phyloP scores from a whole-genome alignment of 2,113 vertebrate genomes.

The Eulemur macaco region DNA sequence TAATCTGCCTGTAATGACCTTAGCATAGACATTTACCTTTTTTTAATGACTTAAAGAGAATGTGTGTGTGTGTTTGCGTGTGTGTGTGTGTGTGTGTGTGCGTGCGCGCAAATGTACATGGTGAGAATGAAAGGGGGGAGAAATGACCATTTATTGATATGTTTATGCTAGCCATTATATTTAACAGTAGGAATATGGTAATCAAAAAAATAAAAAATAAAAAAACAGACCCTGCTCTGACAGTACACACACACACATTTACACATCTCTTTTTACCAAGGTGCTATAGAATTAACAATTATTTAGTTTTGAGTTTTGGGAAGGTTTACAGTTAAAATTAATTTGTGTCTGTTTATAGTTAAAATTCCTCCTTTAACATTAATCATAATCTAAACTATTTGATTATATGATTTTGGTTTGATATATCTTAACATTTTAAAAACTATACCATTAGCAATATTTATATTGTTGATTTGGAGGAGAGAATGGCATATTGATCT shows the following conservation, averaged over 20 bases:
- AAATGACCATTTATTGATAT: neutral
- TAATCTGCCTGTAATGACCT: neutral
- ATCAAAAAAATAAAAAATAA: neutral
- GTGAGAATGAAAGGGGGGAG: no score
- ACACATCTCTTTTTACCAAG: neutral
- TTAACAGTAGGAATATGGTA: neutral
- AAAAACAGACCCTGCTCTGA: neutral
- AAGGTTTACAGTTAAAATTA: neutral
- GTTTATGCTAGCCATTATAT: neutral
- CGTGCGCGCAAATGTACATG: neutral
- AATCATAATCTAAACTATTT: neutral
- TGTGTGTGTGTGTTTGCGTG: neutral
- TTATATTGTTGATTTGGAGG: neutral
- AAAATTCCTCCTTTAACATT: neutral
- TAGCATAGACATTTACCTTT: neutral
- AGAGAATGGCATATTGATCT: conserved; percentile 43
- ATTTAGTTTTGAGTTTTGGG: neutral
- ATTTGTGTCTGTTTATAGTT: neutral
- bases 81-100: neutral
- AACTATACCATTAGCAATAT: neutral
- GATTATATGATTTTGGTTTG: neutral
- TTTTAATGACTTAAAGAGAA: neutral
- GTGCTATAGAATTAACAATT: neutral
- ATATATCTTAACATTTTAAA: neutral
- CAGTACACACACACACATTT: neutral